Conservation (phyloP, 2,113 vertebrate genomes). For the Rhinolophus sinicus region DNA sequence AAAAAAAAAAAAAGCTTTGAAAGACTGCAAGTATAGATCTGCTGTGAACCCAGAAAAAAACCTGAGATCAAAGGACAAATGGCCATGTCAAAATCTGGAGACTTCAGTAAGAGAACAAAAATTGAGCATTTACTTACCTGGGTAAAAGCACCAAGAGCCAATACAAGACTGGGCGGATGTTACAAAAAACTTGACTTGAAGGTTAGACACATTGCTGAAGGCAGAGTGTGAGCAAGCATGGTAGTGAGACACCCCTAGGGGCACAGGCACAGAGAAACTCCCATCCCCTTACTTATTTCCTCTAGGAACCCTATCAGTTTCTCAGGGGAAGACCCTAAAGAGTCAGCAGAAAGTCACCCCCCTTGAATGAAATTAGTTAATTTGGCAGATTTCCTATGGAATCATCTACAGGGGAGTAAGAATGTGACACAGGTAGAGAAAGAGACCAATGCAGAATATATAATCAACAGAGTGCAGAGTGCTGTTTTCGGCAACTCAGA, state of each 20-base stretch:
- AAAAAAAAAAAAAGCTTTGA: neutral
- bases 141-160: neutral
- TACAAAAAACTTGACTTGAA: neutral
- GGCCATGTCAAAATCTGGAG: neutral
- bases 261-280: neutral
- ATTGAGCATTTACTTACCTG: neutral
- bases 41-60: neutral
- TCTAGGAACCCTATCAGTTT: neutral
- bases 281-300: neutral
- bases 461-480: neutral
- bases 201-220: neutral
- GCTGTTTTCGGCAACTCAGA: neutral
- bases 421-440: neutral
- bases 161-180: neutral
- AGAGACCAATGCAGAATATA: neutral
- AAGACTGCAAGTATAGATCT: neutral
- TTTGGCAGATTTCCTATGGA: neutral
- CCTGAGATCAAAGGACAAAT: neutral
- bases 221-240: neutral
- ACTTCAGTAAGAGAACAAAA: neutral
- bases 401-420: neutral
- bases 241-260: rapidly evolving
- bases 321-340: neutral
- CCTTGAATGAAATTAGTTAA: neutral
- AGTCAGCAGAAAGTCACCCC: neutral